phyloP scores from a whole-genome alignment of 1,140 invertebrate genomes.

The Parapsyche elsis region DNA sequence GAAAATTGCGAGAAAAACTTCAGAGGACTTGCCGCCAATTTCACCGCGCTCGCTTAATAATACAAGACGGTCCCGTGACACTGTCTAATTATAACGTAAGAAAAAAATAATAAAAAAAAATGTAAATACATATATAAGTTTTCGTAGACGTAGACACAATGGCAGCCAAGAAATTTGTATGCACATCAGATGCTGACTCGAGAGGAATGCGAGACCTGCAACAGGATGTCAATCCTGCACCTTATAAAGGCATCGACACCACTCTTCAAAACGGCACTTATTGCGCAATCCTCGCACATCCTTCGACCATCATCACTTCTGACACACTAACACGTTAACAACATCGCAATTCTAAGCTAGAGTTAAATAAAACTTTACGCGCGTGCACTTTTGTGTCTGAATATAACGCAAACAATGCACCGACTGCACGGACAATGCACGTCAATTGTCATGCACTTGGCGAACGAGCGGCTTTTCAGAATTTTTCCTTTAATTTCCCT shows the following conservation, averaged over 20 bases:
- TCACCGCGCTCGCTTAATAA: not conserved
- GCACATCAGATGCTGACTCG: not conserved
- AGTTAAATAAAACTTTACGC: no score
- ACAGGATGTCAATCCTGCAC: conserved; percentile 31
- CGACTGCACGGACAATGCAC: no score
- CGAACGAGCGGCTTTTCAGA: not conserved
- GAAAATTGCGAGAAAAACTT: no score
- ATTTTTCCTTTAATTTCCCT: conserved; percentile 18
- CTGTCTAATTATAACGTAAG: not conserved
- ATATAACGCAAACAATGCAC: no score
- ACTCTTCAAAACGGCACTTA: conserved; percentile 22
- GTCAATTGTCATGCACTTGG: not conserved
- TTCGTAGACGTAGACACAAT: not conserved
- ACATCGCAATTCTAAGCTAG: no score
- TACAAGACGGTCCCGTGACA: not conserved
- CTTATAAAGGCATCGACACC: conserved; percentile 6
- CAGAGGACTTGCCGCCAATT: no score
- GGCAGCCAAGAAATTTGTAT: conserved; percentile 22
- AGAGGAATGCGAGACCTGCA: conserved; percentile 26
- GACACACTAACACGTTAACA: conserved; percentile 1
- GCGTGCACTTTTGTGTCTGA: no score
- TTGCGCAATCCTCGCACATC: conserved; percentile 10
- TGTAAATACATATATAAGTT: not conserved
- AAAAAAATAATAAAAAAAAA: not conserved
- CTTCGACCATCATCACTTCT: not conserved